Evolutionary conservation across 2,113 vertebrate species (phyloP), one percentile per base, ranked within the genome.

Genomic region (Tragelaphus strepsiceros): DNA sequence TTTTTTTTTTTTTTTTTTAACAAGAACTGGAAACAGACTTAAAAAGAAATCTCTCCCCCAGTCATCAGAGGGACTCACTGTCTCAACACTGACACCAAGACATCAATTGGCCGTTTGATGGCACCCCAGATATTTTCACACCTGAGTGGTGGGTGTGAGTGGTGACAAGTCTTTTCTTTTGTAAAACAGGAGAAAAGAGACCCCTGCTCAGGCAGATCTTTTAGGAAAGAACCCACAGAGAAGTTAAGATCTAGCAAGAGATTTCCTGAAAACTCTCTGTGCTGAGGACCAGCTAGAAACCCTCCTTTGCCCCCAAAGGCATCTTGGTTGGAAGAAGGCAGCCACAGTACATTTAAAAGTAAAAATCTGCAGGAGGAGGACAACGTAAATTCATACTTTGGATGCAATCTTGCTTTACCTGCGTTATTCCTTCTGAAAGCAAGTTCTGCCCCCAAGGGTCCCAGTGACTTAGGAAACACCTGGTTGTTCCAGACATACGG

Each of bases 401-500:
- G 84, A 64, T 46, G 5, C 92, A 28, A 30, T 91, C 43, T 64
- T 77, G 64, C 30, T 30, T 97, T 99, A 99, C 99, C 99, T 99
- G 99, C 96, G 92, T 98, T 97, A 82, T 95, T 98, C 98, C 99
- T 99, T 97, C 98, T 99, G 98, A 99, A 98, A 94, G 99, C 97
- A 64, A 99, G n/a, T 95, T 99, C 99, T 90, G 98, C 98, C 96
- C 99, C 99, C 91, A 91, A 86, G 39, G 99, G 97, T 95, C 98
- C 99, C 8, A 99, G 88, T 0, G 99, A 98, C 98, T 99, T 99
- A 58, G 99, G 95, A 98, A 99, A 99, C 17, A 99, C 61, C 3
- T 97, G 98, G 97, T 98, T 99, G 96, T 98, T 99, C 99, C 99
- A 99, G n/a, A 98, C 95, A 71, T 99, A 99, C 0, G 99, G 96